Base-by-base conservation (phyloP, 2,888 invertebrate species). In the Strigamia crassipes region DNA sequence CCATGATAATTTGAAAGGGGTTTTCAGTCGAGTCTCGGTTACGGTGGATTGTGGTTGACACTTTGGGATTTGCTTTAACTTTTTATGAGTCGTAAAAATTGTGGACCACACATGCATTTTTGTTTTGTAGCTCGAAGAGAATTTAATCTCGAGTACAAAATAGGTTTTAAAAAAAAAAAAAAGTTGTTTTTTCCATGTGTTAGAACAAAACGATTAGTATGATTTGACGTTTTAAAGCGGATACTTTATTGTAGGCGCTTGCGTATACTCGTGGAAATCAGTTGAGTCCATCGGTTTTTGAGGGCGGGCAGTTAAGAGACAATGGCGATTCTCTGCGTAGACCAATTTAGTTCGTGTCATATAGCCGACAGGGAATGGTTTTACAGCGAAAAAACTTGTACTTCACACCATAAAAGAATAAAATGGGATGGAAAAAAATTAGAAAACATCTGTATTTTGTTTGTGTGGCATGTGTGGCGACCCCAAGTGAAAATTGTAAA, bases 31-130 rank as follows among this genome's bases (percentile, higher is more conserved):
- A 73, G 73, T 27, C 27, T 73, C 73, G 27, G 27, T 73, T 73
- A 73, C 23, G 73, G 27, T 73, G 73, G 73, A 73, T 73, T 73
- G 73, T 73, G 73, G 73, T 73, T 73, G 73, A 73, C 73, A 73
- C 73, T 73, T 73, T 73, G 73, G 73, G 73, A 73, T 73, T 73
- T 73, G 73, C 73, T 73, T 31, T 23, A 31, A 73, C 73, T 73
- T 73, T 73, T 73, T 73, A 73, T 73, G 73, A 73, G 73, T 73
- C 73, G 73, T 73, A 73, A 73, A 73, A 73, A 73, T 73, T 73
- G 73, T 27, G 73, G 73, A 73, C 73, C 73, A 73, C 73, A 73
- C 73, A 73, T 73, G 73, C 73, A 73, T 73, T 73, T 73, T 73
- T 73, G 73, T 73, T 73, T 73, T 73, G 73, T 73, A 73, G 73